Percentiles rank a stretch among this genome's conserved stretches.
Conservation (phyloP, 1,140 invertebrate genomes). For the Musca vetustissima region DNA sequence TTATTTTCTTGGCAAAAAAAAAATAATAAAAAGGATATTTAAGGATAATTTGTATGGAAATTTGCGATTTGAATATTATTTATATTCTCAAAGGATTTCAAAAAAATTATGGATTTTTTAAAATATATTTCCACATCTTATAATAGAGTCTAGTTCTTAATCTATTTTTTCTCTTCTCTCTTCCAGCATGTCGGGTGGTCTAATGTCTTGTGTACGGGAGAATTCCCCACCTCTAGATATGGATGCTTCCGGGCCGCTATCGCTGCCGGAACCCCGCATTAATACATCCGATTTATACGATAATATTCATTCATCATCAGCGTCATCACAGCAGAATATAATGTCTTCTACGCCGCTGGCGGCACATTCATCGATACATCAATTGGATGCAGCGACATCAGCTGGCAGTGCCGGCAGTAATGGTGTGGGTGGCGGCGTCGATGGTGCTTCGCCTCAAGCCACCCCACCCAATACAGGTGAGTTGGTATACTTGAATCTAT, state of each 20-base stretch:
- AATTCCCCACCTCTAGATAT: slow-evolving; percentile 57
- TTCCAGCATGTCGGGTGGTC: slow-evolving; percentile 52
- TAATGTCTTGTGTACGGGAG: slow-evolving; percentile 61
- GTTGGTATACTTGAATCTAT: too few species aligned
- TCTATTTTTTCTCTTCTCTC: slow-evolving; percentile 12
- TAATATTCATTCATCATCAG: slow-evolving; percentile 29
- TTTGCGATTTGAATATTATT: too few species aligned
- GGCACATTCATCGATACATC: slow-evolving; percentile 28
- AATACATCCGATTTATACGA: slow-evolving; percentile 6
- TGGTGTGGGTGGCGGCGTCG: slow-evolving; percentile 27
- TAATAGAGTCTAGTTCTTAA: not conserved
- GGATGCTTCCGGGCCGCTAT: slow-evolving; percentile 44
- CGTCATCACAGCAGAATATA: slow-evolving; percentile 13
- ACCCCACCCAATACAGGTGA: slow-evolving; percentile 27
- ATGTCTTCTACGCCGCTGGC: slow-evolving; percentile 22
- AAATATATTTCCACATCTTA: not conserved
- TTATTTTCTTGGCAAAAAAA: too few species aligned
- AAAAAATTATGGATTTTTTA: too few species aligned
- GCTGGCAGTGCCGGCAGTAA: slow-evolving; percentile 22
- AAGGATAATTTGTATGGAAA: too few species aligned
- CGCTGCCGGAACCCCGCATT: slow-evolving; percentile 36
- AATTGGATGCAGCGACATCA: slow-evolving; percentile 28
- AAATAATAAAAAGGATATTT: too few species aligned
- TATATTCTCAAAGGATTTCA: too few species aligned
- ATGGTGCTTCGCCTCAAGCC: not conserved